Percentiles rank a stretch among this genome's conserved stretches.
Conservation (phyloP, 2,888 invertebrate species). For the Dryobota labecula region DNA sequence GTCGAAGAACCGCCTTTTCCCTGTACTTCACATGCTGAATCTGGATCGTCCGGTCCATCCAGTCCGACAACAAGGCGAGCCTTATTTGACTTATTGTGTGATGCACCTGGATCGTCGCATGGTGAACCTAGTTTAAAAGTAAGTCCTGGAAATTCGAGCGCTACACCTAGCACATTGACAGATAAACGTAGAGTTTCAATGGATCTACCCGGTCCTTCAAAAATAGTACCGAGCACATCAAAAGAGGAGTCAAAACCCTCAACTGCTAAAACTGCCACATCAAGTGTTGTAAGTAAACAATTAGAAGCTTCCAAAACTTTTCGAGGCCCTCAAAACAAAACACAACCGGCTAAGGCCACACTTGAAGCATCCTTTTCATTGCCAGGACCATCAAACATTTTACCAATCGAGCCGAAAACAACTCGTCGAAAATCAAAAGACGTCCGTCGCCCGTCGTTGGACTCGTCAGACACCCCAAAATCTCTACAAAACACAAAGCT, state of each 20-base stretch:
- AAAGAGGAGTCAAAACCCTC: neutral
- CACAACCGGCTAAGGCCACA: neutral
- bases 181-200: neutral
- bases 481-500: neutral
- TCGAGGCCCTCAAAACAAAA: neutral
- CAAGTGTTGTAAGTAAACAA: neutral
- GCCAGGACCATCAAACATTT: neutral
- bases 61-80: neutral
- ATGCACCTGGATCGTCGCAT: neutral
- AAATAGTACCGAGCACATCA: neutral
- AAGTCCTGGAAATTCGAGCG: neutral
- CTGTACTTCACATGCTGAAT: neutral
- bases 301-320: too few relatives aligned
- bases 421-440: neutral
- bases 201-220: neutral
- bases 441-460: neutral
- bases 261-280: neutral
- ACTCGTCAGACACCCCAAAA: neutral
- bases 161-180: neutral
- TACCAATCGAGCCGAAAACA: neutral
- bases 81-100: neutral
- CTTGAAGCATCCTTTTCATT: neutral
- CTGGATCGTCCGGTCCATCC: neutral
- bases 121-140: neutral
- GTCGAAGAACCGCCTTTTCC: neutral